phyloP scores from a whole-genome alignment of 1,140 invertebrate genomes.

The Thalassaphorura encarpata region DNA sequence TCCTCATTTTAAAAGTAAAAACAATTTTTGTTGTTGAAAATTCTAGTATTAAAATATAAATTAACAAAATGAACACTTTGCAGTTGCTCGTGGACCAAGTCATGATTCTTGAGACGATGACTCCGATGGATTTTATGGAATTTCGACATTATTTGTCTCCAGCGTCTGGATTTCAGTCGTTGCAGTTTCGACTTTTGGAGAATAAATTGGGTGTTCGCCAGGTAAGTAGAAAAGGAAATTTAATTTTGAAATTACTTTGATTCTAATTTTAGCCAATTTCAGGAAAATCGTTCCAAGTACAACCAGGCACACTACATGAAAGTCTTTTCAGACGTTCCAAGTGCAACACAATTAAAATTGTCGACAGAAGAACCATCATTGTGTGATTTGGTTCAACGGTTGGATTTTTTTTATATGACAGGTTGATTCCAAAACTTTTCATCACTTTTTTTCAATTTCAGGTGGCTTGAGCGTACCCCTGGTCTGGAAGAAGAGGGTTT shows the following conservation, averaged over 20 bases:
- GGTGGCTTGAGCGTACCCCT: constrained; percentile 88
- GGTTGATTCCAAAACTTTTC: background rate
- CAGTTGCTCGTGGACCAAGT: constrained; percentile 93
- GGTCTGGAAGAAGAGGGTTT: constrained; percentile 73
- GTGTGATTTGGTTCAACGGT: constrained; percentile 64
- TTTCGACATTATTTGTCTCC: constrained; percentile 84
- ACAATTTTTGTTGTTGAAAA: too few relatives aligned
- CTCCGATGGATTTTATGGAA: constrained; percentile 92
- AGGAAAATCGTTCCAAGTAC: constrained; percentile 78
- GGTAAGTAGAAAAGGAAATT: constrained; percentile 40
- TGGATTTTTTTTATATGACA: background rate
- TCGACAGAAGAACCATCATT: constrained; percentile 79
- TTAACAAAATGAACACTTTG: constrained; percentile 3
- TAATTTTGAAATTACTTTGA: too few relatives aligned
- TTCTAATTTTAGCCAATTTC: constrained; percentile 2
- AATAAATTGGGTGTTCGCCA: constrained; percentile 90
- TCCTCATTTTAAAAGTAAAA: constrained; percentile 82
- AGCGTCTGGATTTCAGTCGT: constrained; percentile 94
- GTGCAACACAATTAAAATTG: constrained; percentile 56
- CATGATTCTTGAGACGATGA: constrained; percentile 96
- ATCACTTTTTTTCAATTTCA: constrained; percentile 3
- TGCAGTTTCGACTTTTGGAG: constrained; percentile 92
- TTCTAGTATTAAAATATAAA: constrained; percentile 10
- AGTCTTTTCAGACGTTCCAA: constrained; percentile 69
- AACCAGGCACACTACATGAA: constrained; percentile 78